Conservation (phyloP, 2,113 vertebrate species). For the Tragelaphus strepsiceros region DNA sequence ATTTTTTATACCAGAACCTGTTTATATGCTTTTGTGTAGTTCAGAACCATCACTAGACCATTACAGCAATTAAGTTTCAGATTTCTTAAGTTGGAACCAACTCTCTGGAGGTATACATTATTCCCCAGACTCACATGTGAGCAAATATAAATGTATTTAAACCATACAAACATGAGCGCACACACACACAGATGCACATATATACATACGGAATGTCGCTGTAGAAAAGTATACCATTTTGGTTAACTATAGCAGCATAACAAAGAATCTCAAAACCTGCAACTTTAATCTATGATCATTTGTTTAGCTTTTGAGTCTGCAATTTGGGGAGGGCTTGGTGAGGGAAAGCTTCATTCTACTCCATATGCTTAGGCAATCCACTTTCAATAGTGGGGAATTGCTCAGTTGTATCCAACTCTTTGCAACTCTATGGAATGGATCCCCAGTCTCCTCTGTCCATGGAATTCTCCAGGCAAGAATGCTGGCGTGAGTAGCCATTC, state of each 20-base stretch:
- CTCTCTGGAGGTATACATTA: not conserved
- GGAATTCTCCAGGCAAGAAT: not conserved
- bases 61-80: not conserved
- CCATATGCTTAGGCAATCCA: not conserved
- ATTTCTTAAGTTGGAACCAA: not conserved
- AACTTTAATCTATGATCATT: not conserved
- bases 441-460: not conserved
- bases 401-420: not conserved
- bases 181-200: not conserved
- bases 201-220: accelerated
- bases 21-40: not conserved
- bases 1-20: not conserved
- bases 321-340: not conserved
- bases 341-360: not conserved
- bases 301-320: not conserved
- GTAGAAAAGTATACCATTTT: not conserved
- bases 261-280: not conserved
- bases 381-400: not conserved
- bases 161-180: not conserved
- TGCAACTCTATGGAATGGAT: not conserved
- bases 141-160: not conserved
- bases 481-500: not conserved
- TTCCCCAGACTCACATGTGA: not conserved
- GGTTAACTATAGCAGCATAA: not conserved
- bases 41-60: not conserved